phyloP scores from a whole-genome alignment of 1,140 invertebrate genomes.

The Aphelinus certus region DNA sequence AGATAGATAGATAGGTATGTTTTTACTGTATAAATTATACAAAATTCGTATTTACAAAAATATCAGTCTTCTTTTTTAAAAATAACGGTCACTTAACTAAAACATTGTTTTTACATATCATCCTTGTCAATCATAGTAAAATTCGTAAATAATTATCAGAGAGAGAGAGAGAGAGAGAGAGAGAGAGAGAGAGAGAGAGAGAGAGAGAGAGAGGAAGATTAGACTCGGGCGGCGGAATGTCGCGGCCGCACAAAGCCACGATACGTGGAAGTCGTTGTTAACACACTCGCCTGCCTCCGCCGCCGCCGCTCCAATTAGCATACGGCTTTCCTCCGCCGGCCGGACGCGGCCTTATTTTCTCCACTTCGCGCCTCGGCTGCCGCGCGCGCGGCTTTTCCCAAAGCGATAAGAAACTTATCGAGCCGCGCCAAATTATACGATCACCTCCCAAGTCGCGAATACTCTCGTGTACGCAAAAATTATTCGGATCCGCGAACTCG shows the following conservation, averaged over 20 bases:
- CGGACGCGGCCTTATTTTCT: neutral
- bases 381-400: constrained; percentile 24
- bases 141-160: no score
- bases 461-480: no score
- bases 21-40: no score
- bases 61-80: no score
- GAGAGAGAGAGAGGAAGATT: neutral
- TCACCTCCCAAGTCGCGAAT: no score
- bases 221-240: no score
- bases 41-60: no score
- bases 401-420: constrained; percentile 40
- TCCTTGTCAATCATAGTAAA: no score
- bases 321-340: neutral
- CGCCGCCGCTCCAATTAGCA: constrained; percentile 31
- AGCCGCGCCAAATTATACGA: neutral
- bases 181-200: neutral
- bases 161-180: neutral
- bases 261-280: constrained; percentile 31
- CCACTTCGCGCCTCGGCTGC: constrained; percentile 16
- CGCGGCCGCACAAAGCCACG: neutral
- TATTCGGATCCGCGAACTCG: no score
- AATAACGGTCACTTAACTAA: no score
- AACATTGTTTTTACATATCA: no score
- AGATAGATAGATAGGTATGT: no score
- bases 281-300: constrained; percentile 6